A percentile compares a stretch with the other conserved stretches of the same genome.
Conservation (phyloP, 1,140 invertebrate genomes). For the Stenopsyche tienmushanensis region DNA sequence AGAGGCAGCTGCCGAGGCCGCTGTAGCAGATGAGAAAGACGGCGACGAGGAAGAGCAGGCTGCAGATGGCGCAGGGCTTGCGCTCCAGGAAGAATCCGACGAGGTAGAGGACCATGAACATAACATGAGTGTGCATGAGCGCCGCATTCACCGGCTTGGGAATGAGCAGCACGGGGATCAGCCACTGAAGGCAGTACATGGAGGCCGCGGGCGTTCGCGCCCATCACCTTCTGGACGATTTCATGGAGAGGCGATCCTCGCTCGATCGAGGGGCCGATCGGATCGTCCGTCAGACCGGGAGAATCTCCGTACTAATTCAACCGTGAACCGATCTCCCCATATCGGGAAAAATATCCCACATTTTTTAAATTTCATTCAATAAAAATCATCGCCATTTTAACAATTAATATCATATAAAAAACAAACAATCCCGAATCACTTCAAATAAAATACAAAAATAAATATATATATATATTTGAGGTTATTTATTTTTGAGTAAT, state of each 20-base stretch:
- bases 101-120: slow-evolving; percentile 93
- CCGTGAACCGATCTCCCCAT: too few relatives aligned
- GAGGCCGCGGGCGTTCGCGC: background rate
- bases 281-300: background rate
- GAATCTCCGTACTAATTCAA: too few relatives aligned
- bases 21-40: slow-evolving; percentile 95
- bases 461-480: too few relatives aligned
- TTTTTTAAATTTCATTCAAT: too few relatives aligned
- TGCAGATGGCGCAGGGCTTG: slow-evolving; percentile 97
- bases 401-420: too few relatives aligned
- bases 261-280: too few relatives aligned
- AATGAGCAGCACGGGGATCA: slow-evolving; percentile 94
- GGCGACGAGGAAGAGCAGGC: slow-evolving; percentile 86
- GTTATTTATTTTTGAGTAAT: too few relatives aligned
- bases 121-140: slow-evolving; percentile 91
- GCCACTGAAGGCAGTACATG: slow-evolving; percentile 99
- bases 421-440: too few relatives aligned
- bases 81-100: slow-evolving; percentile 92
- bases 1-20: slow-evolving; percentile 90
- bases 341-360: too few relatives aligned
- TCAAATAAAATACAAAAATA: too few relatives aligned
- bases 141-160: slow-evolving; percentile 96
- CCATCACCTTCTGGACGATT: background rate
- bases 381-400: too few relatives aligned
- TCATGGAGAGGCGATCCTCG: too few relatives aligned